These are phyloP conservation scores for Callorhinus ursinus DNA, from an alignment of 2,113 vertebrate genomes.

Conservation along the genomic window DNA sequence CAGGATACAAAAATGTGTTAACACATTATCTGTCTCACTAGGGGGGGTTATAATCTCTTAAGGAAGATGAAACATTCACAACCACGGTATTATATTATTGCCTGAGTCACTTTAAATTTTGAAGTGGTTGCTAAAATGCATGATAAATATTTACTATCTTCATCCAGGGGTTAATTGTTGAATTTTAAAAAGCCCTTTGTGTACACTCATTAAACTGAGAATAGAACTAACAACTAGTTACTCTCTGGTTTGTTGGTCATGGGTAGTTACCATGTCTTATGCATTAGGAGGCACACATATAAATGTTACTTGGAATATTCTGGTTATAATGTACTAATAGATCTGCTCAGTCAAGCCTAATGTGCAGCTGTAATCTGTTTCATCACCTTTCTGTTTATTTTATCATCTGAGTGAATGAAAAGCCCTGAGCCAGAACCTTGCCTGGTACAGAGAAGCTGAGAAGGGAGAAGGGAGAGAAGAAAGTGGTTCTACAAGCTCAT, in stretches of 20 bases:
- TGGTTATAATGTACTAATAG: not conserved
- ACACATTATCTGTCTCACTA: not conserved
- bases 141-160: not conserved
- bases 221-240: not conserved
- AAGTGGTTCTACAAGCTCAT: not conserved
- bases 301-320: not conserved
- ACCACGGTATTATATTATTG: not conserved
- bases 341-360: not conserved
- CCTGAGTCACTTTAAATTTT: slow-evolving; percentile 2
- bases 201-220: not conserved
- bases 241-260: not conserved
- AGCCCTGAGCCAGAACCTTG: not conserved
- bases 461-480: not conserved
- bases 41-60: not conserved
- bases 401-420: not conserved
- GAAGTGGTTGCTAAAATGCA: not conserved
- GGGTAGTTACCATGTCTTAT: not conserved
- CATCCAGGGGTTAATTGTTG: not conserved
- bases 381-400: not conserved
- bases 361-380: not conserved
- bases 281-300: not conserved
- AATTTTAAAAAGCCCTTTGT: not conserved
- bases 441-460: not conserved
- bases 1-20: not conserved
- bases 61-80: not conserved